Conservation (phyloP, 2,113 vertebrate species). For the Thryonomys swinderianus region DNA sequence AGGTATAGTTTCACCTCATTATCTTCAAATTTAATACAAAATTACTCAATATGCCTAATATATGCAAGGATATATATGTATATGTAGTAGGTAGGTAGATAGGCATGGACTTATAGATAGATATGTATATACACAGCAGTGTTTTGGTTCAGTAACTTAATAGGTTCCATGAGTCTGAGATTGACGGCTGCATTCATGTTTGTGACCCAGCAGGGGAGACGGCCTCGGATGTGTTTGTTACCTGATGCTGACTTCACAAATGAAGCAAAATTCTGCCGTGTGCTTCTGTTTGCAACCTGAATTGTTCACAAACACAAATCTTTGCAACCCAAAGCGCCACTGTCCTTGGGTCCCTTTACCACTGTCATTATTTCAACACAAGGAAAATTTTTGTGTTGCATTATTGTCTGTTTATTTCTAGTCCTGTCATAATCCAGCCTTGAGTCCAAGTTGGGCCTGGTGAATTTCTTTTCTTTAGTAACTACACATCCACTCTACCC, state of each 20-base stretch:
- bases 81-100: background rate
- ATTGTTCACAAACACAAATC: background rate
- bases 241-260: background rate
- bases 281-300: background rate
- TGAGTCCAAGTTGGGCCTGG: background rate
- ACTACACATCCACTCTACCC: background rate
- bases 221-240: background rate
- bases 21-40: background rate
- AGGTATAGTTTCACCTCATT: background rate
- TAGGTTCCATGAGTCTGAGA: background rate
- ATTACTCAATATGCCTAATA: background rate
- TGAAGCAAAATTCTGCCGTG: background rate
- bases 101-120: background rate
- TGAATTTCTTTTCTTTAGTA: background rate
- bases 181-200: background rate
- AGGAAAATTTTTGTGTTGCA: background rate
- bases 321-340: background rate
- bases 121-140: too few species aligned
- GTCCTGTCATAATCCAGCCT: background rate
- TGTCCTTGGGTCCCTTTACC: background rate
- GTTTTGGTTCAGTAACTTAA: background rate
- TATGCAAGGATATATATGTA: background rate
- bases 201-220: background rate
- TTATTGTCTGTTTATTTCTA: background rate
- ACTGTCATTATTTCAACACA: background rate